phyloP scores from a whole-genome alignment of 2,888 invertebrate species.

The Phortica magna region DNA sequence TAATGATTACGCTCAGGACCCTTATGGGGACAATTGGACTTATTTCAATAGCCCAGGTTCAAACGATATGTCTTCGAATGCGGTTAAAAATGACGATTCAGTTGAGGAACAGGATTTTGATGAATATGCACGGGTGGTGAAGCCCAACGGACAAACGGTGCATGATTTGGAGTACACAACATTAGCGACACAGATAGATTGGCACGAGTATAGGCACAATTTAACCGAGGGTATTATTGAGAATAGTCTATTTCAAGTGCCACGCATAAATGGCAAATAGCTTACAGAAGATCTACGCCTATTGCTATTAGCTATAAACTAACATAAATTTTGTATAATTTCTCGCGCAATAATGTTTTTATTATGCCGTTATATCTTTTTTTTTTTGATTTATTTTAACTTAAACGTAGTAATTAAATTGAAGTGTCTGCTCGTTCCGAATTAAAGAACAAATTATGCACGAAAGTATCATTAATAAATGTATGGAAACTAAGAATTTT shows the following conservation, averaged over 20 bases:
- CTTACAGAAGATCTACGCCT: not conserved
- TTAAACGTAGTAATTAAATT: not conserved
- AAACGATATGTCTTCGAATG: conserved; percentile 36
- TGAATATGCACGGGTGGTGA: conserved; percentile 48
- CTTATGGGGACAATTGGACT: conserved; percentile 70
- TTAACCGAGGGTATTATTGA: conserved; percentile 72
- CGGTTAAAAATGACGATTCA: conserved; percentile 49
- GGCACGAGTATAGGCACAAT: conserved; percentile 71
- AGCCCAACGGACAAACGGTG: conserved; percentile 20
- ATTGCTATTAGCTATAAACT: not conserved
- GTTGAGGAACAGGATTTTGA: conserved; percentile 60
- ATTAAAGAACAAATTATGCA: too few species aligned
- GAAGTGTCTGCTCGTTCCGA: not conserved
- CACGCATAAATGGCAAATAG: conserved; percentile 44
- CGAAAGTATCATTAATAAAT: too few species aligned
- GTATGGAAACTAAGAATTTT: too few species aligned
- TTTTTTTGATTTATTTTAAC: not conserved
- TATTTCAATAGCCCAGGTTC: conserved; percentile 64
- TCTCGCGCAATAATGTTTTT: not conserved
- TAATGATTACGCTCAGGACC: conserved; percentile 60
- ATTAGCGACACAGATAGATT: conserved; percentile 44
- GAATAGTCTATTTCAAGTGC: conserved; percentile 69
- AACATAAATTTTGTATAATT: not conserved
- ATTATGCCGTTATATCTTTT: not conserved
- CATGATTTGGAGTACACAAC: not conserved